These are phyloP conservation scores for Sebastes matsubarae DNA, from an alignment of 2,797 vertebrate genomes.

Conservation along the genomic window DNA sequence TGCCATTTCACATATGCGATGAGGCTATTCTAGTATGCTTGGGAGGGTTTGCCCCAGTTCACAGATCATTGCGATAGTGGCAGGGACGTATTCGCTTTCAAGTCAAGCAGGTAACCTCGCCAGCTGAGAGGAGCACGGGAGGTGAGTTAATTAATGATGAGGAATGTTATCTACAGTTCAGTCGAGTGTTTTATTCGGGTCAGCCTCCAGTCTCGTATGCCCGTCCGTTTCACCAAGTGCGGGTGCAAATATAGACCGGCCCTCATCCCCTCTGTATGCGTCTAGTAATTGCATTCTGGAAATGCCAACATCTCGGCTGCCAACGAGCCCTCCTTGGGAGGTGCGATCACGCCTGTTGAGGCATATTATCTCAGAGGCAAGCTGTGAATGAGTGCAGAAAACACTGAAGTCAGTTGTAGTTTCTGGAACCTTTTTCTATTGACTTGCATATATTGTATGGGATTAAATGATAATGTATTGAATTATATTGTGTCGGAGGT, in stretches of 20 bases:
- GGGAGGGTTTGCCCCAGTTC: slow-evolving; percentile 52
- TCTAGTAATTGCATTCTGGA: slow-evolving; percentile 80
- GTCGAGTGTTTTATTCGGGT: slow-evolving; percentile 57
- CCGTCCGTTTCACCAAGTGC: slow-evolving; percentile 58
- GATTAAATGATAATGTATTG: background rate
- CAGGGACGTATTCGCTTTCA: slow-evolving; percentile 21
- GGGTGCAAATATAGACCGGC: slow-evolving; percentile 75
- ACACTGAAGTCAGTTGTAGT: slow-evolving; percentile 64
- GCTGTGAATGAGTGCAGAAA: slow-evolving; percentile 76
- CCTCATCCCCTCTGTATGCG: slow-evolving; percentile 71
- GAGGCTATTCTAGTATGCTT: slow-evolving; percentile 56
- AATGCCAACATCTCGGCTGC: slow-evolving; percentile 74
- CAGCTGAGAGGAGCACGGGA: slow-evolving; percentile 8
- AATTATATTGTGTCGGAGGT: background rate
- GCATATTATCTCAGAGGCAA: slow-evolving; percentile 78
- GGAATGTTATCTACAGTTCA: slow-evolving; percentile 49
- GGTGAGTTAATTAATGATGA: slow-evolving; percentile 57
- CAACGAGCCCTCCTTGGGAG: slow-evolving; percentile 76
- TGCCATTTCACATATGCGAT: slow-evolving; percentile 52
- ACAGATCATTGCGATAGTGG: slow-evolving; percentile 40
- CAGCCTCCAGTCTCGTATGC: slow-evolving; percentile 52
- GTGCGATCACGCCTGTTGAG: slow-evolving; percentile 78
- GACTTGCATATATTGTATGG: slow-evolving; percentile 22
- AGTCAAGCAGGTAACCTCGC: slow-evolving; percentile 47
- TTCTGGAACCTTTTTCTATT: slow-evolving; percentile 47